phyloP scores from a whole-genome alignment of 2,797 vertebrate species.

The Typhlichthys subterraneus region DNA sequence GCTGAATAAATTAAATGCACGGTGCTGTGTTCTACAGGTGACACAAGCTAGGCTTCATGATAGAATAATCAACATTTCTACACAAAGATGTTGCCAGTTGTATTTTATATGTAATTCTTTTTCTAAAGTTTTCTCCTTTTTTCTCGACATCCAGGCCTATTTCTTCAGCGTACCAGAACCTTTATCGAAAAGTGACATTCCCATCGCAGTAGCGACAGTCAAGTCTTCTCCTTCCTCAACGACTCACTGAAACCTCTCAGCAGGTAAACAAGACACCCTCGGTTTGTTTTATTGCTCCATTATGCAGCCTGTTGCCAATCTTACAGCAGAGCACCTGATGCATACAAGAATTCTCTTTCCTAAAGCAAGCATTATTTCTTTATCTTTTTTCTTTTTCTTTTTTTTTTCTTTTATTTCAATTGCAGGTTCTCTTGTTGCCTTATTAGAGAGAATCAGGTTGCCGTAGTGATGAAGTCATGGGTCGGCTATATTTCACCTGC shows the following conservation, averaged over 20 bases:
- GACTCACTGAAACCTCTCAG: conserved; percentile 52
- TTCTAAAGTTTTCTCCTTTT: neutral
- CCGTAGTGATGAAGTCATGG: conserved; percentile 64
- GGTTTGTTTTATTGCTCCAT: no score
- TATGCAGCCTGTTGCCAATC: conserved; percentile 8
- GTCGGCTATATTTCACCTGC: conserved; percentile 69
- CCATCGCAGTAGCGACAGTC: conserved; percentile 26
- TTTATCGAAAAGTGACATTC: conserved; percentile 7
- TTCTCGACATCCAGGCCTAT: conserved; percentile 77
- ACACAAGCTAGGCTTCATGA: no score
- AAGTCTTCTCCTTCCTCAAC: conserved; percentile 53
- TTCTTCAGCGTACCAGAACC: conserved; percentile 87
- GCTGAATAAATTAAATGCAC: conserved; percentile 40
- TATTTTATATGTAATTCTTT: neutral
- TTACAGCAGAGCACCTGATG: conserved; percentile 40
- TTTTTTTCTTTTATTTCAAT: conserved; percentile 52
- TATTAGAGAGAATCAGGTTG: conserved; percentile 75
- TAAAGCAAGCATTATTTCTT: conserved; percentile 60
- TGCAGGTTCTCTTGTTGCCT: conserved; percentile 79
- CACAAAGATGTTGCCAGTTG: conserved; percentile 11
- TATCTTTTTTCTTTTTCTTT: conserved; percentile 23
- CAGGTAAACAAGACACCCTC: conserved; percentile 49
- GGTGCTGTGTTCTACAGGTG: neutral
- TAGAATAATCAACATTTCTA: conserved; percentile 6
- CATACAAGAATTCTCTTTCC: conserved; percentile 66